These are phyloP conservation scores for Synodontis membranacea DNA, from an alignment of 2,113 vertebrate genomes.

Conservation along the genomic window DNA sequence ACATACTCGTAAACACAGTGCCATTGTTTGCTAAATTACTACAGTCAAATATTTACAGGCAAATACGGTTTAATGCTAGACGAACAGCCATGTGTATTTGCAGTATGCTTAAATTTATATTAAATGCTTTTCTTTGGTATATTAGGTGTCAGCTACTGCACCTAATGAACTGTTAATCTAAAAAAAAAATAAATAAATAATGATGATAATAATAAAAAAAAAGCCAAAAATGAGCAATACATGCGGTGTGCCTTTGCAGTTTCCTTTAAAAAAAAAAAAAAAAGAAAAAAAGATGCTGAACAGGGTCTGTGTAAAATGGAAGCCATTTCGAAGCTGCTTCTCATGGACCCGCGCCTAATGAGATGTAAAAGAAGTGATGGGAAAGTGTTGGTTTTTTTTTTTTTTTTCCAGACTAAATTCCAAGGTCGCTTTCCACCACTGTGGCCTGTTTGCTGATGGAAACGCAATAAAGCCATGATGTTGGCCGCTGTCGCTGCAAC, in stretches of 20 bases:
- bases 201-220: no score
- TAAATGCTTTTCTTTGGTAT: not conserved
- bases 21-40: constrained; percentile 30
- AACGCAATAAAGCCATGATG: constrained; percentile 68
- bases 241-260: not conserved
- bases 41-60: constrained; percentile 50
- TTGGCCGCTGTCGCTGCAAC: constrained; percentile 61
- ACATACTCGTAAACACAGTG: not conserved
- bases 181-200: not conserved
- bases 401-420: constrained; percentile 62
- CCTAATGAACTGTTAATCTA: not conserved
- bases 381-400: constrained; percentile 25
- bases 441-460: constrained; percentile 63
- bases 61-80: not conserved
- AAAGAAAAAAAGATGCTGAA: no score
- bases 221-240: not conserved
- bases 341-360: constrained; percentile 59
- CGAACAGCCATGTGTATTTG: not conserved
- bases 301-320: constrained; percentile 8
- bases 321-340: constrained; percentile 47
- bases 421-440: constrained; percentile 70
- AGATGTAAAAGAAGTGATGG: constrained; percentile 65
- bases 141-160: not conserved
- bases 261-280: not conserved
- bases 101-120: not conserved